Conservation (phyloP, 2,797 vertebrate genomes). For the Danio jaintianensis region DNA sequence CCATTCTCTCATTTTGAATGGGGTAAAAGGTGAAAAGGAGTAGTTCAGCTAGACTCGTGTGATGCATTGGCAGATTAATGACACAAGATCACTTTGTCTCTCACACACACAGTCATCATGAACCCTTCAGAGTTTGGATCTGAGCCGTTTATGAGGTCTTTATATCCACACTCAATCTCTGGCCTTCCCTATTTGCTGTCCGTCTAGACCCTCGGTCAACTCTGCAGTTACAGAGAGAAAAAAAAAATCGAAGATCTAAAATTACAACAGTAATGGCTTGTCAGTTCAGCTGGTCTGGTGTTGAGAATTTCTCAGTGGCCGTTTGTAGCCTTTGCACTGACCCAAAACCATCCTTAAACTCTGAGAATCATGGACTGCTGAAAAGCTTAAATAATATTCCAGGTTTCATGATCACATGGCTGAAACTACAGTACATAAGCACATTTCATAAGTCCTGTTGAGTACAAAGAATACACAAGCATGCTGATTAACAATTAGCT, state of each 20-base stretch:
- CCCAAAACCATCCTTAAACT: constrained; percentile 18
- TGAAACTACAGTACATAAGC: constrained; percentile 18
- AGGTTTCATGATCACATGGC: constrained; percentile 16
- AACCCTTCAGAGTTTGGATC: background rate
- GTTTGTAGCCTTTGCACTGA: constrained; percentile 20
- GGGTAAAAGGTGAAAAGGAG: constrained; percentile 12
- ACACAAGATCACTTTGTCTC: background rate
- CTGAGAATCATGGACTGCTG: background rate
- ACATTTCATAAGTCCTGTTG: constrained; percentile 17
- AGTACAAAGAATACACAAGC: constrained; percentile 7
- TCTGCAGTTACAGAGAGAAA: background rate
- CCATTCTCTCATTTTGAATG: background rate
- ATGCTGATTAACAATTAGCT: constrained; percentile 25
- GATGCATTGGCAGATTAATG: constrained; percentile 13
- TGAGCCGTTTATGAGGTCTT: background rate
- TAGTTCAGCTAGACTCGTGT: background rate
- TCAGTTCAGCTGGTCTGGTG: constrained; percentile 10
- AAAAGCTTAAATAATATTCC: constrained; percentile 23
- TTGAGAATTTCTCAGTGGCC: constrained; percentile 33
- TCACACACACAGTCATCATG: background rate
- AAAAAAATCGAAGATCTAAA: constrained; percentile 19
- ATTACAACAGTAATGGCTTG: constrained; percentile 27
- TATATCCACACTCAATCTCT: constrained; percentile 34
- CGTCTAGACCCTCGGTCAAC: constrained; percentile 67
- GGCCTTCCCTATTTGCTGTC: constrained; percentile 67